phyloP scores from a whole-genome alignment of 2,888 invertebrate genomes.

The Euproctis similis region DNA sequence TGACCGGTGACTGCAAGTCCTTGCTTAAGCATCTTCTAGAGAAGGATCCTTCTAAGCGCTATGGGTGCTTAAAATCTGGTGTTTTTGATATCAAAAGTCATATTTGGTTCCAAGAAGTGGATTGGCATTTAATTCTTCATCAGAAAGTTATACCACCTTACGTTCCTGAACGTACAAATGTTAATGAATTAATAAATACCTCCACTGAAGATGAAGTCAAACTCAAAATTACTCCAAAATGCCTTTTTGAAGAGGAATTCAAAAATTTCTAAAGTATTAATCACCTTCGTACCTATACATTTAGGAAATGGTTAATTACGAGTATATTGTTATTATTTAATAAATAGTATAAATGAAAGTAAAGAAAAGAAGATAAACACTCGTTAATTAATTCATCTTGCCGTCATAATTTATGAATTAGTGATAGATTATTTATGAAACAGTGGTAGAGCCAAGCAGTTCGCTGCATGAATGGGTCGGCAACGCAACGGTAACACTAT shows the following conservation, averaged over 20 bases:
- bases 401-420: too few species aligned
- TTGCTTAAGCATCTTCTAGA: slow-evolving; percentile 86
- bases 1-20: slow-evolving; percentile 86
- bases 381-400: too few species aligned
- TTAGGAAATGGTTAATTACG: too few species aligned
- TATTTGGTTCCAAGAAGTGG: slow-evolving; percentile 87
- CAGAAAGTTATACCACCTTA: slow-evolving; percentile 80
- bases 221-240: slow-evolving; percentile 57
- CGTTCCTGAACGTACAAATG: slow-evolving; percentile 65
- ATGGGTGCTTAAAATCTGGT: slow-evolving; percentile 91
- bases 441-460: too few species aligned
- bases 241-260: slow-evolving; percentile 79
- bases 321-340: too few species aligned
- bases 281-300: too few species aligned
- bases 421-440: too few species aligned
- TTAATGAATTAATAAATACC: slow-evolving; percentile 81
- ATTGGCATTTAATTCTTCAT: slow-evolving; percentile 88
- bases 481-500: too few species aligned
- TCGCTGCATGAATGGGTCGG: too few species aligned
- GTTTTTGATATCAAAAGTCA: slow-evolving; percentile 93
- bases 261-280: slow-evolving; percentile 75
- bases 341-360: too few species aligned
- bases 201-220: slow-evolving; percentile 73
- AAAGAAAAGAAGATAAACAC: too few species aligned
- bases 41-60: slow-evolving; percentile 72